Percentiles rank a stretch among this genome's conserved stretches.
phyloP scores from a whole-genome alignment of 2,113 vertebrate genomes.

The cattle (Bos taurus) region DNA sequence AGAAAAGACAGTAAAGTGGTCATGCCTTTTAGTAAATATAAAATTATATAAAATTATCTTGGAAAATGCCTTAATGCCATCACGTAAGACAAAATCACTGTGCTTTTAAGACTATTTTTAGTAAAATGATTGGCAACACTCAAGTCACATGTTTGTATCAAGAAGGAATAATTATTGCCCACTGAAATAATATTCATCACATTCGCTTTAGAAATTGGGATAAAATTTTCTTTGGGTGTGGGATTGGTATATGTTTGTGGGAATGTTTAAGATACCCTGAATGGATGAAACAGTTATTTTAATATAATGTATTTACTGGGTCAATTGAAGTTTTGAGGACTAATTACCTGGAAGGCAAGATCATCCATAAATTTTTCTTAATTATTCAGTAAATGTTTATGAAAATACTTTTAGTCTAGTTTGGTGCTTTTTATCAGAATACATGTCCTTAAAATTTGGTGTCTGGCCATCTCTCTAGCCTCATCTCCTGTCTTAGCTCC shows the following conservation, averaged over 20 bases:
- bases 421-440: neutral
- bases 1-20: neutral
- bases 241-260: neutral
- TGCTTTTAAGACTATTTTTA: constrained; percentile 22
- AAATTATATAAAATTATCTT: neutral
- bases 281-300: neutral
- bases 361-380: neutral
- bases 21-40: neutral
- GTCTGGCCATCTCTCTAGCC: neutral
- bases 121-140: neutral
- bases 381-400: neutral
- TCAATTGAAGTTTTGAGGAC: neutral
- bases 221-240: neutral
- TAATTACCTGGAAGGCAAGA: neutral
- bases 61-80: neutral
- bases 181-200: neutral
- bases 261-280: neutral
- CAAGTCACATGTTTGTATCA: neutral
- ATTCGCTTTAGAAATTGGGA: neutral
- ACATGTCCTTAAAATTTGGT: neutral
- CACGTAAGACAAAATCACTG: neutral
- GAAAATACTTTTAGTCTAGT: neutral
- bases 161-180: neutral
- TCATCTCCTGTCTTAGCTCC: neutral
- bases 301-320: neutral